These are phyloP conservation scores for Petrolisthes cinctipes DNA, from an alignment of 2,888 invertebrate species.

Conservation along the genomic window DNA sequence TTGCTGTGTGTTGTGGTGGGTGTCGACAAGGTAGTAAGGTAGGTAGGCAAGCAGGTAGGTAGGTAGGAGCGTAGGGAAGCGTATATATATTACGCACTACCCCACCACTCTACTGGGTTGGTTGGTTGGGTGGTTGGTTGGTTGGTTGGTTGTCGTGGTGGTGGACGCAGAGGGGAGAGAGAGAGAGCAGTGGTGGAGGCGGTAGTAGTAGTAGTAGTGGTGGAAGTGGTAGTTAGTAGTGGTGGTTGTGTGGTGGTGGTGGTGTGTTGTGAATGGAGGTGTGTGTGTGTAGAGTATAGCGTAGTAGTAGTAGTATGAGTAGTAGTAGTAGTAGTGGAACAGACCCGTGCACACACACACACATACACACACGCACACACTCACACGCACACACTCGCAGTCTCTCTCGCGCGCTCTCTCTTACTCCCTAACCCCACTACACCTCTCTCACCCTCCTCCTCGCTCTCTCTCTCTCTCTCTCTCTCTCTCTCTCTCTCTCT, in stretches of 20 bases:
- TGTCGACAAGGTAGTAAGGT: background rate
- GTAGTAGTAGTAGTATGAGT: slow-evolving; percentile 9
- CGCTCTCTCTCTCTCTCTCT: slow-evolving; percentile 9
- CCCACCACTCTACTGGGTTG: no score
- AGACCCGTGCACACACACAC: slow-evolving; percentile 17
- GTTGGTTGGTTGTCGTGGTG: no score
- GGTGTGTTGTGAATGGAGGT: background rate
- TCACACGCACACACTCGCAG: slow-evolving; percentile 13
- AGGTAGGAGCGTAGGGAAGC: background rate
- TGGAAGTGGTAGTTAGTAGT: background rate
- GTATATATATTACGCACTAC: no score
- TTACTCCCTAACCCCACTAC: background rate
- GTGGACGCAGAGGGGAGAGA: background rate
- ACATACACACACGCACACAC: slow-evolving; percentile 22
- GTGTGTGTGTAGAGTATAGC: slow-evolving; percentile 8
- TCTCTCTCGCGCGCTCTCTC: background rate
- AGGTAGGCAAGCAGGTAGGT: background rate
- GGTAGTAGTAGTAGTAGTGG: background rate
- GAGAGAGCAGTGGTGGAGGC: background rate
- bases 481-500: slow-evolving; percentile 4
- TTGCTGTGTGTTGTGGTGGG: background rate
- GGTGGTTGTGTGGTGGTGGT: slow-evolving; percentile 8
- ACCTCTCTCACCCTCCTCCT: background rate
- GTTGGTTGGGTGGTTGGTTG: background rate
- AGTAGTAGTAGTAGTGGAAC: background rate